Percentiles rank a stretch among this genome's conserved stretches.
These are phyloP conservation scores for Nematostella vectensis DNA, from an alignment of 92 coral and sea anemone species.

Conservation along the genomic window DNA sequence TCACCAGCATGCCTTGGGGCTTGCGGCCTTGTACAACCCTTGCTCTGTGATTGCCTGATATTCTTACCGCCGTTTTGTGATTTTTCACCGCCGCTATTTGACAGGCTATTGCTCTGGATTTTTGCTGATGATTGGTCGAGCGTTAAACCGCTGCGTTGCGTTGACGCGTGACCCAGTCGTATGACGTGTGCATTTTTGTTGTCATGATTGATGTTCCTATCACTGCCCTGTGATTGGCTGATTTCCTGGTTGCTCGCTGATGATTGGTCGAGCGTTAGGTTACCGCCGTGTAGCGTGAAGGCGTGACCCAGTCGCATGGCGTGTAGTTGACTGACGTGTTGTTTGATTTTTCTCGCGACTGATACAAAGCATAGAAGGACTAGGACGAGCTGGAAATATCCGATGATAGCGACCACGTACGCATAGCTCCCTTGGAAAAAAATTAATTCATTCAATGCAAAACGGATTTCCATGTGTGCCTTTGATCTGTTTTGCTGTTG, in stretches of 20 bases:
- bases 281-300: slow-evolving; percentile 24
- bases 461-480: too few relatives aligned
- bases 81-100: too few relatives aligned
- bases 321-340: slow-evolving; percentile 5
- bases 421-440: slow-evolving; percentile 21
- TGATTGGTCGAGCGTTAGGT: slow-evolving; percentile 8
- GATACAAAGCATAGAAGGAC: slow-evolving; percentile 34
- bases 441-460: too few relatives aligned
- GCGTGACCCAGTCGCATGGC: slow-evolving; percentile 17
- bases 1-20: too few relatives aligned
- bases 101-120: too few relatives aligned
- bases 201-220: too few relatives aligned
- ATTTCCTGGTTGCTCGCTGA: background rate
- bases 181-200: too few relatives aligned
- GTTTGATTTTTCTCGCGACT: slow-evolving; percentile 22
- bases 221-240: too few relatives aligned
- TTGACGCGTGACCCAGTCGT: background rate
- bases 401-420: slow-evolving; percentile 25
- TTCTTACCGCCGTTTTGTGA: too few relatives aligned
- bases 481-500: too few relatives aligned
- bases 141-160: background rate
- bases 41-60: slow-evolving; percentile 5
- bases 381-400: slow-evolving; percentile 28
- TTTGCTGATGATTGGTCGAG: slow-evolving; percentile 3
- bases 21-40: background rate